phyloP scores from a whole-genome alignment of 2,888 invertebrate genomes.

The Chymomyza amoena region DNA sequence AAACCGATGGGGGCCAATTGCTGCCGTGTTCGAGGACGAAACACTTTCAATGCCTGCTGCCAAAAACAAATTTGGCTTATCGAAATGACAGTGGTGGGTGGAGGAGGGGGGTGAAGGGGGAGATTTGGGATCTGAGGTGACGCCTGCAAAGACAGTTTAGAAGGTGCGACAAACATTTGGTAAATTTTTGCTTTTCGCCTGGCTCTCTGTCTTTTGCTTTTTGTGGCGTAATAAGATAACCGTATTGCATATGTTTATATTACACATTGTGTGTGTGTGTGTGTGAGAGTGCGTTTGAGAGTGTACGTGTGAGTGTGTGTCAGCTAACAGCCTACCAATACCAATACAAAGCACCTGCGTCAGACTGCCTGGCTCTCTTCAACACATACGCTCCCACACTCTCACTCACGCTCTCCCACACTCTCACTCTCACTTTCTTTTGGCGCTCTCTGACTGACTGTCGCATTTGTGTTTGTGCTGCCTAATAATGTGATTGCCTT shows the following conservation, averaged over 20 bases:
- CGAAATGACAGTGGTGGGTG: not conserved
- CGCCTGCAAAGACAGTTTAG: not conserved
- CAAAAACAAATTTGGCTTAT: not conserved
- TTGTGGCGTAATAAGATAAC: slow-evolving; percentile 63
- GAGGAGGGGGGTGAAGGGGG: not conserved
- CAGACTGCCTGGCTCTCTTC: not conserved
- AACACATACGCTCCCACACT: not conserved
- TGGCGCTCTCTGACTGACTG: slow-evolving; percentile 23
- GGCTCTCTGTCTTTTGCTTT: slow-evolving; percentile 37
- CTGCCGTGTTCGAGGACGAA: not conserved
- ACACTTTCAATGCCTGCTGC: not conserved
- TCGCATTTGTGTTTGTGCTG: slow-evolving; percentile 54
- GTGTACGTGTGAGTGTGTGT: slow-evolving; percentile 13
- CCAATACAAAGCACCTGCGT: not conserved
- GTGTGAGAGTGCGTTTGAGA: slow-evolving; percentile 24
- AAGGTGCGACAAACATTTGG: not conserved
- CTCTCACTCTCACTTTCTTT: slow-evolving; percentile 10
- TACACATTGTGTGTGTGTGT: slow-evolving; percentile 38
- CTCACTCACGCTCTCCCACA: not conserved
- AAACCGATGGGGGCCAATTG: not conserved
- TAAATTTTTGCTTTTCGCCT: slow-evolving; percentile 30
- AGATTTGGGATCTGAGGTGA: slow-evolving; percentile 7
- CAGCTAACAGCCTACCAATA: slow-evolving; percentile 39
- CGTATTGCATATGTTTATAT: slow-evolving; percentile 72
- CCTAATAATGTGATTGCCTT: slow-evolving; percentile 72